Percentiles rank a stretch among this genome's conserved stretches.
Conservation (phyloP, 2,797 vertebrate genomes). For the Onychomys torridus region DNA sequence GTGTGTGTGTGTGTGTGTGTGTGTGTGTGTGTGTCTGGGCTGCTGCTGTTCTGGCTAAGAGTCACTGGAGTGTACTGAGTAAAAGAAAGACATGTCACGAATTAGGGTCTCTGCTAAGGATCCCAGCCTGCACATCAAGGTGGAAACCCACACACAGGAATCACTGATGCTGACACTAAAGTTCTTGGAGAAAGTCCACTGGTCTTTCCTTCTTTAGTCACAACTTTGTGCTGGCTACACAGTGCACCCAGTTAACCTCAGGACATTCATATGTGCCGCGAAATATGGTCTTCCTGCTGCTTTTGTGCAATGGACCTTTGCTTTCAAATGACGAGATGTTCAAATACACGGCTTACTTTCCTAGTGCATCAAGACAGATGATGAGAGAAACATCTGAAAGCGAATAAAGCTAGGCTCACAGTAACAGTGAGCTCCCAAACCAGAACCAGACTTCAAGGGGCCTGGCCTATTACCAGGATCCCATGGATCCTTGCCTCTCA, state of each 20-base stretch:
- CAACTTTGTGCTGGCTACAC: neutral
- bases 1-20: no score
- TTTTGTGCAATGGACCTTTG: neutral
- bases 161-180: neutral
- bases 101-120: neutral
- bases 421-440: neutral
- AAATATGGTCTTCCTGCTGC: neutral
- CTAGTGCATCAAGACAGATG: neutral
- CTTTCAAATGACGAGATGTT: neutral
- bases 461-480: neutral
- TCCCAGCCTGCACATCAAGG: neutral
- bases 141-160: neutral
- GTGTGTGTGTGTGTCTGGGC: neutral
- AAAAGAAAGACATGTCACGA: neutral
- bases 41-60: neutral
- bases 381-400: neutral
- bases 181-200: neutral
- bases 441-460: neutral
- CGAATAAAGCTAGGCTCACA: neutral
- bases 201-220: neutral
- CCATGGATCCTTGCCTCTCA: neutral
- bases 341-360: constrained; percentile 12
- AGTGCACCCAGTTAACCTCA: neutral
- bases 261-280: neutral
- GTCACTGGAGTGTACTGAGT: neutral